A percentile compares a stretch with the other conserved stretches of the same genome.
Conservation (phyloP, 2,113 vertebrate species). For the Macaca fascicularis region DNA sequence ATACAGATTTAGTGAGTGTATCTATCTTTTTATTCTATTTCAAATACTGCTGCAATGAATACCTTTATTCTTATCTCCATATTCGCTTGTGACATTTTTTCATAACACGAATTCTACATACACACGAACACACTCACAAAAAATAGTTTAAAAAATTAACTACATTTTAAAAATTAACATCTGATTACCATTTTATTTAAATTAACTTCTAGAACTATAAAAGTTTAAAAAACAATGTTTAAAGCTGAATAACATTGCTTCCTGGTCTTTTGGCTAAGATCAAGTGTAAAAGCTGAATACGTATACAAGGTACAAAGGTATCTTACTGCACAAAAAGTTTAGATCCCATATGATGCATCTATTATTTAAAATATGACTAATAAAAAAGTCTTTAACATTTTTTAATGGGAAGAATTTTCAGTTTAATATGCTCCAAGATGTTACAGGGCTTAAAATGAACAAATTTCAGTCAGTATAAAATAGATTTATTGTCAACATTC, state of each 20-base stretch:
- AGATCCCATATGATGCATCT: neutral
- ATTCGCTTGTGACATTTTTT: neutral
- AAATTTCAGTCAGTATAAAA: slow-evolving; percentile 78
- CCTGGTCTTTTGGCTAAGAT: neutral
- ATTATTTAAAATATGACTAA: slow-evolving; percentile 39
- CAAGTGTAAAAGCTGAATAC: slow-evolving; percentile 2
- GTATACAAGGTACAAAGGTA: slow-evolving; percentile 16
- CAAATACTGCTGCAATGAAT: neutral
- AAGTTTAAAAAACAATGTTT: slow-evolving; percentile 42
- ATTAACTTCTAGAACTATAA: slow-evolving; percentile 34
- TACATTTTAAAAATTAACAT: slow-evolving; percentile 28
- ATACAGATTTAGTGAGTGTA: neutral
- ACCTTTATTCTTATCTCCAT: neutral
- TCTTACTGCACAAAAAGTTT: slow-evolving; percentile 15
- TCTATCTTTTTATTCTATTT: neutral
- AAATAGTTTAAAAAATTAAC: slow-evolving; percentile 8
- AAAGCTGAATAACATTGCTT: neutral
- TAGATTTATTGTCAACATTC: slow-evolving; percentile 73
- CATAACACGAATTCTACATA: neutral
- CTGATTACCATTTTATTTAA: slow-evolving; percentile 28
- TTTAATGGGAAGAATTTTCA: slow-evolving; percentile 49
- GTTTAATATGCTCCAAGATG: slow-evolving; percentile 64
- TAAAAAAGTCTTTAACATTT: slow-evolving; percentile 38
- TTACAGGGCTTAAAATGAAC: slow-evolving; percentile 72
- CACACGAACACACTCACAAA: neutral